Evolutionary conservation across 2,113 vertebrate species (phyloP).

Genomic region (Erythrocercus mccallii): DNA sequence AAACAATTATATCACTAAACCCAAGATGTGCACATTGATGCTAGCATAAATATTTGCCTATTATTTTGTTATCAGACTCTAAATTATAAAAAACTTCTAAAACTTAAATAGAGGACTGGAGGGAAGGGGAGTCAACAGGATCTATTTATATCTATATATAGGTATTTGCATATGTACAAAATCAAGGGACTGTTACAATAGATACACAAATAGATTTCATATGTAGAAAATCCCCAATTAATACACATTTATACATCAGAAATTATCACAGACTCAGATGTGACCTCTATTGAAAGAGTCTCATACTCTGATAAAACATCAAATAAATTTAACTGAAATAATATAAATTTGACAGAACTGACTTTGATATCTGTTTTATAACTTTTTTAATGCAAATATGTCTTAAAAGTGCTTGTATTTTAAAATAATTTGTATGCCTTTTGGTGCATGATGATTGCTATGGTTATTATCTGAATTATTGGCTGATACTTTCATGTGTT

Average conservation of each 20-base stretch:
- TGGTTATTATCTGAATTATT: not conserved
- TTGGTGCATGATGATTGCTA: not conserved
- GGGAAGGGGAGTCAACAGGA: not conserved
- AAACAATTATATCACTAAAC: not conserved
- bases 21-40: rapidly evolving
- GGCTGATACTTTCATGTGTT: not conserved
- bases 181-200: not conserved
- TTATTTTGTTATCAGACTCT: not conserved
- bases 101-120: not conserved
- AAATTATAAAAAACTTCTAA: not conserved
- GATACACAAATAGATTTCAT: not conserved
- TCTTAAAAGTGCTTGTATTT: not conserved
- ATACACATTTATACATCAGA: not conserved
- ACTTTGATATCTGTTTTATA: not conserved
- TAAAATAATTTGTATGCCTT: not conserved
- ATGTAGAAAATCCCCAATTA: not conserved
- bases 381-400: not conserved
- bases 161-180: not conserved
- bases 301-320: not conserved
- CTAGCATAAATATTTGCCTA: not conserved
- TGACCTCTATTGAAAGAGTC: not conserved
- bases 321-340: not conserved
- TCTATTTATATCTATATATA: not conserved
- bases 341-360: not conserved
- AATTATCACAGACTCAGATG: not conserved